Evolutionary conservation across 1,140 invertebrate genomes (phyloP), one percentile per base, ranked within the genome.

Genomic region (Oryctes rhinoceros): DNA sequence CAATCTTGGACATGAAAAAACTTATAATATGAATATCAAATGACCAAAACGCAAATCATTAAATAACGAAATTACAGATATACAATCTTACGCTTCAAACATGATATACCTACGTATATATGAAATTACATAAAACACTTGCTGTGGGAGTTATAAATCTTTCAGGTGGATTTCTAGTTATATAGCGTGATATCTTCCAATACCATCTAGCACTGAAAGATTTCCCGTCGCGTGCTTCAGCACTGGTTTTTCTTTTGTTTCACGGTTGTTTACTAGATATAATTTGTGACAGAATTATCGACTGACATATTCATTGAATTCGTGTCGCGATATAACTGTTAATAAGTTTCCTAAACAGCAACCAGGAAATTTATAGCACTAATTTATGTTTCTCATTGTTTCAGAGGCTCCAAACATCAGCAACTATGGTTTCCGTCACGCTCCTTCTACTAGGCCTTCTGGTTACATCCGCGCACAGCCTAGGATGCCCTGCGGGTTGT

Each of bases 401-500:
- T 7, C 88, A 89, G 88, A 84, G 81, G 65, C 80, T 80, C 35
- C 80, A 81, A 65, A 80, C 71, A 47, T 76, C 79, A 11, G 80
- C 75, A 78, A 84, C 76, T 30, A 85, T 85, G 83, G 81, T 85
- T 71, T 37, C 20, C 24, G 39, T 76, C 18, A 83, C 79, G 62
- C 74, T 85, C 10, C 79, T 86, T 4, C 80, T 90, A 53, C 82
- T 89, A 37, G 81, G 88, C 37, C 76, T 86, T 53, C 79, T 89
- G 18, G 80, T 89, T 59, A 85, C 86, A 3, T 81, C 86, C 20
- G 86, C 86, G 20, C 77, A 85, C 81, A 82, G 87, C 81, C 13
- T 85, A 39, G 90, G 88, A 82, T 97, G 96, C 87, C 96, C 95
- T 0, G 91, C 86, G 80, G 93, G 92, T 78, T 97, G 96, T 87